These are phyloP conservation scores for Pterocles burchelli DNA, from an alignment of 2,113 vertebrate genomes.

Conservation along the genomic window DNA sequence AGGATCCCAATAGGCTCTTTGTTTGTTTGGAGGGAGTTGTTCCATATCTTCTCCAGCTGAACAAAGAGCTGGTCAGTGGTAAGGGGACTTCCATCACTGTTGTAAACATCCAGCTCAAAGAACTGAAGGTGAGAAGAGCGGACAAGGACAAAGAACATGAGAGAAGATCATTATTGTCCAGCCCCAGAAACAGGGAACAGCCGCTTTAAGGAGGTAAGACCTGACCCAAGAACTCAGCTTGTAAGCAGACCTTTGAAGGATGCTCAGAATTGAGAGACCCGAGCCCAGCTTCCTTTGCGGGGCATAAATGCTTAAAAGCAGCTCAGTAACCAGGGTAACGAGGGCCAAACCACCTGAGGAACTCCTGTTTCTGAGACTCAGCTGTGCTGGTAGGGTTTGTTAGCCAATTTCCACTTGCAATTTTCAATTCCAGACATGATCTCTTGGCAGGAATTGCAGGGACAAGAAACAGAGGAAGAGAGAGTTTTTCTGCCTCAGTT, in stretches of 20 bases:
- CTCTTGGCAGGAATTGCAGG: not conserved
- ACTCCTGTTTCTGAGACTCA: not conserved
- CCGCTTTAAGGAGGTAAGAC: not conserved
- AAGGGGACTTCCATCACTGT: slow-evolving; percentile 87
- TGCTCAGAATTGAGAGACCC: not conserved
- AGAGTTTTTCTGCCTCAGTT: not conserved
- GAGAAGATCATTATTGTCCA: not conserved
- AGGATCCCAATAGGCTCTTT: slow-evolving; percentile 97
- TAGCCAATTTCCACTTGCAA: not conserved
- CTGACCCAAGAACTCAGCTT: not conserved
- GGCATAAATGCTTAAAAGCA: not conserved
- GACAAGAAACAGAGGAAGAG: not conserved
- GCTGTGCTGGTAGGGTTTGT: not conserved
- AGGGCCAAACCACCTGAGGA: not conserved
- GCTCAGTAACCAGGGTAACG: not conserved
- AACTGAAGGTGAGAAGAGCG: slow-evolving; percentile 75
- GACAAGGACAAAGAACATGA: not conserved
- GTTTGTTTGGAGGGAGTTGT: slow-evolving; percentile 94
- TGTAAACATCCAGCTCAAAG: slow-evolving; percentile 93
- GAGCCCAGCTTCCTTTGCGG: not conserved
- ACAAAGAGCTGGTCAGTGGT: slow-evolving; percentile 90
- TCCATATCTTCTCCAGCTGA: slow-evolving; percentile 98
- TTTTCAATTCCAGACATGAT: not conserved
- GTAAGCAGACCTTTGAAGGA: not conserved
- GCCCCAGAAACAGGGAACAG: not conserved